Conservation (phyloP, 2,888 invertebrate species). For the Margaritifera margaritifera region DNA sequence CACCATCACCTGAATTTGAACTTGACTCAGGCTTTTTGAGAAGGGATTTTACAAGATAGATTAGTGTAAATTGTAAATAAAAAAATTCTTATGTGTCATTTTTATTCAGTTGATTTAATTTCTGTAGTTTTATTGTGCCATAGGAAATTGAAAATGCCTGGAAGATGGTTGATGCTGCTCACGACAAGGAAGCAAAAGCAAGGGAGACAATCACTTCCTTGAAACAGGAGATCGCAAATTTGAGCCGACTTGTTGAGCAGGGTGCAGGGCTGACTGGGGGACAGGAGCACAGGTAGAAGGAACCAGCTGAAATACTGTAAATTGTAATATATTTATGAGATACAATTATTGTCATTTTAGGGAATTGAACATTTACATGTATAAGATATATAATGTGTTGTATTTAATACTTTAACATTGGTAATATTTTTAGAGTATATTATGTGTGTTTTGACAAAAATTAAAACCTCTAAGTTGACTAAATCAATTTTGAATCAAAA, state of each 20-base stretch:
- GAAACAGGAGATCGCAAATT: slow-evolving; percentile 79
- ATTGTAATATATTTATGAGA: too few species aligned
- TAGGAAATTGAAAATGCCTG: slow-evolving; percentile 77
- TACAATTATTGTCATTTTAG: too few species aligned
- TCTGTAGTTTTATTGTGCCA: slow-evolving; percentile 1
- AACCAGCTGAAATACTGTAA: neutral
- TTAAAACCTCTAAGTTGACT: too few species aligned
- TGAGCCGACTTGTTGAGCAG: slow-evolving; percentile 82
- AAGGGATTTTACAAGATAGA: too few species aligned
- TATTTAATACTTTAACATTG: too few species aligned
- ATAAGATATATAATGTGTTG: neutral
- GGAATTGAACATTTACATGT: neutral
- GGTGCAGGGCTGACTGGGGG: slow-evolving; percentile 77
- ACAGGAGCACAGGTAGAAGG: slow-evolving; percentile 64
- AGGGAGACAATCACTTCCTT: slow-evolving; percentile 84
- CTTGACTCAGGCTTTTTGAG: too few species aligned
- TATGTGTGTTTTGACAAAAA: too few species aligned
- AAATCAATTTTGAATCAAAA: too few species aligned
- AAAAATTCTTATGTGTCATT: neutral
- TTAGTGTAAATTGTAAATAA: neutral
- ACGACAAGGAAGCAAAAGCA: slow-evolving; percentile 81
- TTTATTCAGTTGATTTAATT: neutral
- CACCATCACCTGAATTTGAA: too few species aligned
- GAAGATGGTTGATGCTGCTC: slow-evolving; percentile 82
- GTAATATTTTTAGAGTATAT: neutral